These are phyloP conservation scores for Zenarchopterus dispar DNA, from an alignment of 2,797 vertebrate species.

Conservation along the genomic window DNA sequence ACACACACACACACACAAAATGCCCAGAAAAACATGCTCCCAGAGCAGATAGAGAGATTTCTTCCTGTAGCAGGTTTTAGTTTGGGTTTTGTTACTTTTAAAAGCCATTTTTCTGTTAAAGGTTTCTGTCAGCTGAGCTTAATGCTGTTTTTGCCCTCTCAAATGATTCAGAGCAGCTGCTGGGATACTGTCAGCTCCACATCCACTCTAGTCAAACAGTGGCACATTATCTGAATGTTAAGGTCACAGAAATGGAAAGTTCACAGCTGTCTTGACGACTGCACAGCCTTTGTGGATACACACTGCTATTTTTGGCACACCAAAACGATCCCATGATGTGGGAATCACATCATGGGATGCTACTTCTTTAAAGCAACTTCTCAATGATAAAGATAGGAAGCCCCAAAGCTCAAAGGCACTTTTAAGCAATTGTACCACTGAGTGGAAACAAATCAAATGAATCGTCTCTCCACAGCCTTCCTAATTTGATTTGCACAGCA, in stretches of 20 bases:
- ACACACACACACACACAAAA: too few species aligned
- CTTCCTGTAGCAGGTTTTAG: background rate
- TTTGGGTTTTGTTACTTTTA: background rate
- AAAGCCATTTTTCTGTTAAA: constrained; percentile 7
- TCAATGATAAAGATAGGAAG: background rate
- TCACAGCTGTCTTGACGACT: constrained; percentile 45
- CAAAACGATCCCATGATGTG: background rate
- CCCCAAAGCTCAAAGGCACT: background rate
- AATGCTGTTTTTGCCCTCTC: constrained; percentile 19
- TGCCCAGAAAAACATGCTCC: constrained; percentile 4
- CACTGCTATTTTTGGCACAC: constrained; percentile 5
- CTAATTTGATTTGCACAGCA: constrained; percentile 40
- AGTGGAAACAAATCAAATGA: constrained; percentile 27
- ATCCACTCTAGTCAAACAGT: constrained; percentile 43
- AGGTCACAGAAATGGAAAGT: constrained; percentile 57
- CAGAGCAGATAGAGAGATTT: background rate
- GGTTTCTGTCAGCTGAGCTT: background rate
- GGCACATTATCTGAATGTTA: constrained; percentile 47
- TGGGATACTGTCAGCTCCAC: constrained; percentile 17
- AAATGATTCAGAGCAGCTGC: constrained; percentile 29
- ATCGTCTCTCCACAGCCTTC: constrained; percentile 8
- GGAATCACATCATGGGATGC: too few species aligned
- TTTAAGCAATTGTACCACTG: constrained; percentile 6
- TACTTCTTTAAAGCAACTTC: constrained; percentile 4
- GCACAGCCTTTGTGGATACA: background rate